Conservation (phyloP, 2,888 invertebrate species). For the Agrochola litura region DNA sequence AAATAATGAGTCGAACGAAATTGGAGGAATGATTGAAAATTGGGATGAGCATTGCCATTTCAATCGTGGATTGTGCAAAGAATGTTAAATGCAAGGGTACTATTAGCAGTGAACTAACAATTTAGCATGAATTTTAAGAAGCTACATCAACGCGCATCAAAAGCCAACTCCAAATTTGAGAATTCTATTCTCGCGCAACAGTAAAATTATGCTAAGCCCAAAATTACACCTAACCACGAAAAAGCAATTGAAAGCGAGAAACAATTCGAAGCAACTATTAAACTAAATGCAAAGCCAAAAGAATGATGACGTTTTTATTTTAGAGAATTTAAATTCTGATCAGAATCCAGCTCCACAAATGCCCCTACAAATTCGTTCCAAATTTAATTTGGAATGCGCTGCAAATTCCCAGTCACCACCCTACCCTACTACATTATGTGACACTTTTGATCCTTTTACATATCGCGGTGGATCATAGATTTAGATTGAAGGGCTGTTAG, state of each 20-base stretch:
- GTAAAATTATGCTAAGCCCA: neutral
- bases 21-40: neutral
- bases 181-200: neutral
- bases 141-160: neutral
- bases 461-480: slow-evolving; percentile 51
- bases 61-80: neutral
- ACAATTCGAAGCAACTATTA: neutral
- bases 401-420: slow-evolving; percentile 51
- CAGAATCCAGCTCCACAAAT: slow-evolving; percentile 59
- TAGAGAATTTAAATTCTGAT: slow-evolving; percentile 59
- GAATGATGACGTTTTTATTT: slow-evolving; percentile 56
- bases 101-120: neutral
- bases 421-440: slow-evolving; percentile 57
- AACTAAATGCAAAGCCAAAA: slow-evolving; percentile 39
- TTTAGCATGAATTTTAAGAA: neutral
- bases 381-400: slow-evolving; percentile 67
- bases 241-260: neutral
- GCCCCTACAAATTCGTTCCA: slow-evolving; percentile 63
- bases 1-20: neutral
- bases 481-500: slow-evolving; percentile 46
- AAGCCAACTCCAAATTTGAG: slow-evolving; percentile 5
- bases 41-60: no score
- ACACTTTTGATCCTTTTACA: slow-evolving; percentile 59
- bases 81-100: neutral
- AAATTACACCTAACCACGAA: slow-evolving; percentile 1